Evolutionary conservation across 37 sponge, comb jelly and placozoan species (phyloP), one percentile per base, ranked within the genome.

Genomic region (Axinella damicornis): DNA sequence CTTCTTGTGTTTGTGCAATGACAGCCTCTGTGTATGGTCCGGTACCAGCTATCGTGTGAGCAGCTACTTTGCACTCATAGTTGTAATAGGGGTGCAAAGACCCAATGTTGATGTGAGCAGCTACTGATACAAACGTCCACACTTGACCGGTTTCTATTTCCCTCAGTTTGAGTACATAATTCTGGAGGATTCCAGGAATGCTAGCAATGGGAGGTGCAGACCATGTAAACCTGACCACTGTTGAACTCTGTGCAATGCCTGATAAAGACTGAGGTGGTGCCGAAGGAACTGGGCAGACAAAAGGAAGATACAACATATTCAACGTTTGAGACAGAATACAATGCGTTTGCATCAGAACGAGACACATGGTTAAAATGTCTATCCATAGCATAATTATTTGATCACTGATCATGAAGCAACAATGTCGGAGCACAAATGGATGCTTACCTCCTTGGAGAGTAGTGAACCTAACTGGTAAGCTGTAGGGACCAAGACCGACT

Each of bases 81-180:
- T 21, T 59, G 59, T 86, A 71, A 72, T 53, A 86, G 28, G 86
- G 86, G 32, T 78, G 86, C 53, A 86, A 54, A 9, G 64, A 64
- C 4, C 33, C 34, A 27, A 46, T 46, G 46, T 12, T 32, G 38
- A 87, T 6, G 31, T 67, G 46, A 32, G 46, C 4, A 46, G 4
- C 9, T 46, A 9, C 9, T 46, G 46, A 4, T 46, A 12, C 6
- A 46, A 46, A 46, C 6, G 9, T 46, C 46, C 46, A 46, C 46
- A 46, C 46, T 0, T 18, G 13, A 19, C 66, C 41, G 14, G 67
- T 65, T 5, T 57, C 76, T 21, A 11, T 2, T 16, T 53, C 73
- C 15, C 65, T 71, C 1, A 86, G 36, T 28, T 68, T 75, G 12
- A 87, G 31, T 0, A 19, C 32, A 40, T 87, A 87, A 34, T 65